These are phyloP conservation scores for Drosophila seguyi DNA, from an alignment of 1,140 invertebrate species.

Conservation along the genomic window DNA sequence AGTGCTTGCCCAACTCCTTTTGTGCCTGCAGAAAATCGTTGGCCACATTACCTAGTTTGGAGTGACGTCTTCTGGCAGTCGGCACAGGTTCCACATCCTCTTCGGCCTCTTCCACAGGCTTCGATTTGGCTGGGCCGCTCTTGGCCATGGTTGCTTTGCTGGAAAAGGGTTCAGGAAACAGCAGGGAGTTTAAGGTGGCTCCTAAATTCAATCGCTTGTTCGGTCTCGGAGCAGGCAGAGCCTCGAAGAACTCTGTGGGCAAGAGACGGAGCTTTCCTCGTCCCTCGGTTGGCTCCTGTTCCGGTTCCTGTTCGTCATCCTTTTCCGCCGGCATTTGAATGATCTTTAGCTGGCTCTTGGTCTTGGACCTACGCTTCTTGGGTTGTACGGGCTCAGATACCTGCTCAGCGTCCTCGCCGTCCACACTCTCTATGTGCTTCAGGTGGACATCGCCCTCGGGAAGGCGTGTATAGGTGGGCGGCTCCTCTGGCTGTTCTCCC, in stretches of 20 bases:
- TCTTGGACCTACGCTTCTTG: conserved; percentile 29
- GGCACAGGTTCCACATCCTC: conserved; percentile 51
- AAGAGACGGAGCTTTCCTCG: conserved; percentile 43
- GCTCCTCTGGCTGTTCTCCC: conserved; percentile 62
- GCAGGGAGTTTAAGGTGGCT: conserved; percentile 66
- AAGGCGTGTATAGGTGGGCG: conserved; percentile 58
- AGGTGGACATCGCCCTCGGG: conserved; percentile 80
- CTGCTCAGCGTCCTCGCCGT: conserved; percentile 69
- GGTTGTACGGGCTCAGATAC: conserved; percentile 38
- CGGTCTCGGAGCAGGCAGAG: conserved; percentile 49
- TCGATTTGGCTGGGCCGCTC: neutral
- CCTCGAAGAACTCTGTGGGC: conserved; percentile 78
- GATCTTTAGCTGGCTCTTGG: conserved; percentile 56
- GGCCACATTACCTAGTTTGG: conserved; percentile 44
- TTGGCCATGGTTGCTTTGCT: conserved; percentile 54
- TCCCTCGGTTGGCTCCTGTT: conserved; percentile 32
- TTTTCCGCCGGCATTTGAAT: conserved; percentile 41
- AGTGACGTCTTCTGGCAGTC: conserved; percentile 32
- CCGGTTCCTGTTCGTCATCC: conserved; percentile 30
- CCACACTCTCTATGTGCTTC: conserved; percentile 61
- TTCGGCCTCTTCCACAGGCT: conserved; percentile 19
- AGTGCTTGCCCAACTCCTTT: conserved; percentile 67
- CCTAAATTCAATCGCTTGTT: conserved; percentile 56
- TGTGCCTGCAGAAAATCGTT: conserved; percentile 71
- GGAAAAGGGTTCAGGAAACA: conserved; percentile 76